Percentiles rank a stretch among this genome's conserved stretches.
Evolutionary conservation across 2,888 invertebrate genomes (phyloP).

Genomic region (Hymenopus coronatus): DNA sequence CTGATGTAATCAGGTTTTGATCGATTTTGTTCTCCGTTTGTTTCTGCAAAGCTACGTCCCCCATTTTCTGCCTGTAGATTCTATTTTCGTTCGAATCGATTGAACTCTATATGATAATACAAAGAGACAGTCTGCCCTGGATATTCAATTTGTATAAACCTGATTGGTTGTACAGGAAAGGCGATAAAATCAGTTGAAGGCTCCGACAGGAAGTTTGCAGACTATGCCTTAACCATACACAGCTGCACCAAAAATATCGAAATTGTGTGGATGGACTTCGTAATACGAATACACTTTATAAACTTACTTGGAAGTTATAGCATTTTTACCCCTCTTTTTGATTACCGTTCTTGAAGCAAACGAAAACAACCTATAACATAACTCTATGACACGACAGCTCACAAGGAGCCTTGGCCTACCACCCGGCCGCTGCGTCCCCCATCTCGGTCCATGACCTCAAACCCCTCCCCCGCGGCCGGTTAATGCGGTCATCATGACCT

Average conservation of each 20-base stretch:
- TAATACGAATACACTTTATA: too few species aligned
- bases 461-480: too few species aligned
- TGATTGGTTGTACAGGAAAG: background rate
- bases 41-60: background rate
- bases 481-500: too few species aligned
- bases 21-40: background rate
- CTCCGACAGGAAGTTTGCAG: background rate
- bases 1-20: background rate
- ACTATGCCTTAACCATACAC: background rate
- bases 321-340: too few species aligned
- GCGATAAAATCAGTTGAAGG: background rate
- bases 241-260: background rate
- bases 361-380: too few species aligned
- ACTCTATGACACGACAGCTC: too few species aligned
- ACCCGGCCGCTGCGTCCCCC: too few species aligned
- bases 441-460: too few species aligned
- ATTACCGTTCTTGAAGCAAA: too few species aligned
- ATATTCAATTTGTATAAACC: background rate
- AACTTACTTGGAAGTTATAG: too few species aligned
- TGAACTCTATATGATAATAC: background rate
- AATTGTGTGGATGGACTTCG: too few species aligned
- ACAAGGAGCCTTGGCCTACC: too few species aligned
- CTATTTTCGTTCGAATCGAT: background rate
- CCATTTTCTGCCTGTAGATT: background rate
- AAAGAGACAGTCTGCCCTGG: background rate